Evolutionary conservation across 2,113 vertebrate species (phyloP).

Genomic region (Andinoacara biseriatus): DNA sequence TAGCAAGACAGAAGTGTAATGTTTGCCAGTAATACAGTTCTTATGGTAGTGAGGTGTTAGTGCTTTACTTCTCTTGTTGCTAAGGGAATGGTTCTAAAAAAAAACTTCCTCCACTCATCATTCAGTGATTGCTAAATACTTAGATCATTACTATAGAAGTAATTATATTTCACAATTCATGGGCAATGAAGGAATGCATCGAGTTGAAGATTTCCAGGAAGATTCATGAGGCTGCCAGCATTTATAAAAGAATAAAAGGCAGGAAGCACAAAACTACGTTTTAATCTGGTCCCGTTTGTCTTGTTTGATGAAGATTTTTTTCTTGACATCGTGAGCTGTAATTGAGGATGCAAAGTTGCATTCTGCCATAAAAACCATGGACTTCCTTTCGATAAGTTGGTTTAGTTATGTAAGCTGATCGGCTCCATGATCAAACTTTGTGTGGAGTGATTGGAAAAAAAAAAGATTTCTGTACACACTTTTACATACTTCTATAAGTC

Average conservation of each 20-base stretch:
- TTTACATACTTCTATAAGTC: no score
- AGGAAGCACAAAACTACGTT: no score
- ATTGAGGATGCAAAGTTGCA: neutral
- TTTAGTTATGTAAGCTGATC: neutral
- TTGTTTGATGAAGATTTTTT: neutral
- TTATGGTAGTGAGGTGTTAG: accelerated
- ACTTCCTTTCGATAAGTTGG: neutral
- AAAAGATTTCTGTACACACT: no score
- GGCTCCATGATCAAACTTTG: neutral
- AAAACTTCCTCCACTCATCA: neutral
- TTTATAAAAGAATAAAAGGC: no score
- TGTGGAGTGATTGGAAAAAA: no score
- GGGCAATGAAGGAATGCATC: accelerated
- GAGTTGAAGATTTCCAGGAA: neutral
- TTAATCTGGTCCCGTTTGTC: neutral
- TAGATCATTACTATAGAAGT: neutral
- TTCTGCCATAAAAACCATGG: neutral
- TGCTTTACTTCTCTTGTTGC: neutral
- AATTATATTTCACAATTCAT: neutral
- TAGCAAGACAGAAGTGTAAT: no score
- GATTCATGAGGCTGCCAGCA: neutral
- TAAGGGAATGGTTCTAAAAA: neutral
- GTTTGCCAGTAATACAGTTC: no score
- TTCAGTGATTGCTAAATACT: neutral
- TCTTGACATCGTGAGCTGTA: accelerated